Evolutionary conservation across 2,113 vertebrate genomes (phyloP), one percentile per base, ranked within the genome.

Genomic region (Gallinago undulata): DNA sequence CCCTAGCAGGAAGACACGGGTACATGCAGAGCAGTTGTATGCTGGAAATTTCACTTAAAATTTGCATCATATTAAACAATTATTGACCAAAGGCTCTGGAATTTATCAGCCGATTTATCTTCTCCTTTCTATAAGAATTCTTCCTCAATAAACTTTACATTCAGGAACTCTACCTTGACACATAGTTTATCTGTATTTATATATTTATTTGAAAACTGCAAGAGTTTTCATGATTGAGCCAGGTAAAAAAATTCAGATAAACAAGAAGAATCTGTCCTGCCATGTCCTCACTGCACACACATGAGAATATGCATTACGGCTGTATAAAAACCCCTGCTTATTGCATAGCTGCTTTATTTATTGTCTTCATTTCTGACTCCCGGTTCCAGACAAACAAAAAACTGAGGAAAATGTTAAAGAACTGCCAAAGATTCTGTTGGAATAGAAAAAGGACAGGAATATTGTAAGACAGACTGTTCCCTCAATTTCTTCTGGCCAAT

Each of bases 101-200:
- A 89, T 94, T 95, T 80, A 84, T 78, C 59, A 10, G n/a, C n/a
- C 78, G 93, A 84, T 96, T 95, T 78, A 96, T 76, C 10, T 48
- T 82, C 78, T 74, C 19, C 41, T 82, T 85, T 87, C 53, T 76
- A 3, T 25, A 59, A 41, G 45, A 89, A 62, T 39, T 70, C 37
- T 73, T 91, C 73, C 16, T 51, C 66, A 76, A 63, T 47, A 93
- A 59, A 12, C 50, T 73, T 66, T 60, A 78, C 7, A 7, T 63
- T 75, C 51, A 78, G 57, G 84, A 92, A 41, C 19, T 76, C n/a
- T 60, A 72, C 39, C 13, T 43, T 62, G 31, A 94, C 74, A 47
- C 11, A 18, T 4, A 82, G 31, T 22, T 84, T 79, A 75, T 45
- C 51, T 60, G 27, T 60, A 56, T 39, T 50, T 84, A 35, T 55